A percentile compares a stretch with the other conserved stretches of the same genome.
phyloP scores from a whole-genome alignment of 2,113 vertebrate genomes.

The Cyanoderma ruficeps region DNA sequence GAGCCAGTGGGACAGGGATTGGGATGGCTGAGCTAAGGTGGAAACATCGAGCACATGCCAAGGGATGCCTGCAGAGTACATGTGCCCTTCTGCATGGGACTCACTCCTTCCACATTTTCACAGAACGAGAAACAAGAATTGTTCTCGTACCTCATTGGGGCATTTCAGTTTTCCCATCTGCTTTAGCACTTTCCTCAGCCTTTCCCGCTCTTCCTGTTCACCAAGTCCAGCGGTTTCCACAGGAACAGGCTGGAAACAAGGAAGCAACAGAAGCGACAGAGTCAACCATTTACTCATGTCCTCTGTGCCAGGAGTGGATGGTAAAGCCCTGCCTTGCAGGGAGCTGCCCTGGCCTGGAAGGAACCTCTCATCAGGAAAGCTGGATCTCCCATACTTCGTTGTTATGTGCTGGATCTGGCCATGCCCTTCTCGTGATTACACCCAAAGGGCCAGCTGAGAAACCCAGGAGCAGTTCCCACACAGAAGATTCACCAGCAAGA shows the following conservation, averaged over 20 bases:
- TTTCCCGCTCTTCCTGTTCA: constrained; percentile 88
- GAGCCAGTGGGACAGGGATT: neutral
- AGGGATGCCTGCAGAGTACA: neutral
- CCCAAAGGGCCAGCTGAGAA: neutral
- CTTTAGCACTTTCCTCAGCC: constrained; percentile 91
- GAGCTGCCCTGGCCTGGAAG: neutral
- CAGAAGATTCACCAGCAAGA: neutral
- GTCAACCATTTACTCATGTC: constrained; percentile 25
- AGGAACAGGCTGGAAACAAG: constrained; percentile 80
- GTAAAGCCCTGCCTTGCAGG: neutral
- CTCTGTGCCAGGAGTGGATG: constrained; percentile 14
- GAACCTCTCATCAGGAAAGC: neutral
- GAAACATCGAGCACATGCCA: accelerated
- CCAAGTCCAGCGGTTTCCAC: constrained; percentile 79
- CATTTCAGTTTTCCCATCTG: constrained; percentile 98
- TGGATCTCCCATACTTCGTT: neutral
- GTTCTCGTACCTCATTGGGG: constrained; percentile 85
- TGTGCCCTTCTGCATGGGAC: neutral
- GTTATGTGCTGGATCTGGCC: neutral
- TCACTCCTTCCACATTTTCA: neutral
- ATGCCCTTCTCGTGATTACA: neutral
- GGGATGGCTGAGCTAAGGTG: neutral
- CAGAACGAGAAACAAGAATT: constrained; percentile 6
- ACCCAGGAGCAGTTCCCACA: neutral
- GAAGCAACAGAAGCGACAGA: constrained; percentile 29